A percentile compares a stretch with the other conserved stretches of the same genome.
Evolutionary conservation across 2,797 vertebrate species (phyloP).

Genomic region (Mus spretus): DNA sequence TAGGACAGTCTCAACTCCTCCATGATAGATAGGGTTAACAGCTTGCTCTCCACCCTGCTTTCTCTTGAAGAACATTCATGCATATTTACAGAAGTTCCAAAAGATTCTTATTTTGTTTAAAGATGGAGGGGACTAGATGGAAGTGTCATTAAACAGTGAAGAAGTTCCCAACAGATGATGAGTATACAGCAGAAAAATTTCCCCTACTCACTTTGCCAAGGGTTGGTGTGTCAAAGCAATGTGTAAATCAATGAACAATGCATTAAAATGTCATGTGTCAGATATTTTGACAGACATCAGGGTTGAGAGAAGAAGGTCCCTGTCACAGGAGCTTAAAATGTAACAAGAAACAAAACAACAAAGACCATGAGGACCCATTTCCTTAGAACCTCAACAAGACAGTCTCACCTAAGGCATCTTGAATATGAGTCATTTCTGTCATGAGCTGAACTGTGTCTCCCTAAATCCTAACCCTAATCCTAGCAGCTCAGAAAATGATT

Average conservation of each 20-base stretch:
- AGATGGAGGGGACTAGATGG: not conserved
- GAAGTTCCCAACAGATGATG: not conserved
- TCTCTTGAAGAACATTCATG: not conserved
- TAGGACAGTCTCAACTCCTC: not conserved
- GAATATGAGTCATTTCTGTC: not conserved
- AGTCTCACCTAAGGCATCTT: not conserved
- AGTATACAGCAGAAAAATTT: not conserved
- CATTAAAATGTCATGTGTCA: not conserved
- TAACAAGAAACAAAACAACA: constrained; percentile 17
- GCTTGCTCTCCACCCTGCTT: not conserved
- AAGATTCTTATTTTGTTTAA: not conserved
- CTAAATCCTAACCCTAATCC: not conserved
- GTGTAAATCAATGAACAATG: not conserved
- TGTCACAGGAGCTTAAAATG: not conserved
- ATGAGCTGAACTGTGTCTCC: not conserved
- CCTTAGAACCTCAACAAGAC: constrained; percentile 13
- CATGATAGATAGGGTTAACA: not conserved
- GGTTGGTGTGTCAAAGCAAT: not conserved
- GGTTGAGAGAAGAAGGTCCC: not conserved
- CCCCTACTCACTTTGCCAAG: not conserved
- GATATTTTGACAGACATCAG: not conserved
- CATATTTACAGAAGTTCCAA: not conserved
- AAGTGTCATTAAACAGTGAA: not conserved
- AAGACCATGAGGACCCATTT: not conserved
- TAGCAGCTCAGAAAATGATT: not conserved